phyloP scores from a whole-genome alignment of 2,113 vertebrate species.

The Cnemophilus loriae region DNA sequence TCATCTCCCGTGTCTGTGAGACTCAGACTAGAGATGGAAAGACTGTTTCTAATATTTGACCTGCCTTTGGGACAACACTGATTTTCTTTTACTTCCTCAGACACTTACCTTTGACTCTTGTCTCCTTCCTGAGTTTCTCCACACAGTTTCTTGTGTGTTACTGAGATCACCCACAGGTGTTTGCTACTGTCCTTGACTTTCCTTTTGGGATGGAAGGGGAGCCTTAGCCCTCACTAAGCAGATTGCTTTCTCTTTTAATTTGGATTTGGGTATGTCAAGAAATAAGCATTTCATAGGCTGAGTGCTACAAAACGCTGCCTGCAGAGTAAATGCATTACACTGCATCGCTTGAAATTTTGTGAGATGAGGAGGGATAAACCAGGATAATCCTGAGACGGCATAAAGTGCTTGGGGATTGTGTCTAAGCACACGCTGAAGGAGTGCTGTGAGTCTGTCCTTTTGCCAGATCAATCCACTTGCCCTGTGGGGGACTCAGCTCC shows the following conservation, averaged over 20 bases:
- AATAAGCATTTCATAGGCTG: neutral
- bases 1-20: neutral
- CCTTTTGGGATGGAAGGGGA: neutral
- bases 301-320: neutral
- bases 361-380: neutral
- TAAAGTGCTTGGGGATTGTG: neutral
- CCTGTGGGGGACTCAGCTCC: neutral
- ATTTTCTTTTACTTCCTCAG: neutral
- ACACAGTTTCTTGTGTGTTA: neutral
- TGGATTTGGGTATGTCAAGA: neutral
- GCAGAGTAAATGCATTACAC: neutral
- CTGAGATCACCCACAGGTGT: neutral
- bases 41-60: neutral
- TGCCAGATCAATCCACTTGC: neutral
- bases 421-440: neutral
- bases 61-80: neutral
- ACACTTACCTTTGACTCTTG: neutral
- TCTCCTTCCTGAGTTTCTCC: neutral
- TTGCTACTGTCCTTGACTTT: neutral
- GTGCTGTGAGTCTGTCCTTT: neutral
- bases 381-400: neutral
- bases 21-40: neutral
- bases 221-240: neutral
- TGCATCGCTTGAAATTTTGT: neutral
- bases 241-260: neutral